Conservation (phyloP, 2,113 vertebrate species). For the Syrrhaptes paradoxus region DNA sequence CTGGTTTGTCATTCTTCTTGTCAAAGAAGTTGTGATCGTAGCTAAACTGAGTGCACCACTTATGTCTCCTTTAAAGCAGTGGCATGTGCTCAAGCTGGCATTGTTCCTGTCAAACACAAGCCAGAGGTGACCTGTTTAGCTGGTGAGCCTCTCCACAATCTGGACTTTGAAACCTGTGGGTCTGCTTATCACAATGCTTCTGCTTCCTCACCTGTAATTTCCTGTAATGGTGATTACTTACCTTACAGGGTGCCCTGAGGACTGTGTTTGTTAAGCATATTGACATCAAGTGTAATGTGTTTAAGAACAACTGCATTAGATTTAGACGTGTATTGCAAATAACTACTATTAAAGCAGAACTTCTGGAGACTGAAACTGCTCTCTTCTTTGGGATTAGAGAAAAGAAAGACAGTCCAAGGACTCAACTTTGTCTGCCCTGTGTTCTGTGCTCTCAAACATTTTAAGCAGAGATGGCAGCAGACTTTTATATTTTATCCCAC, state of each 20-base stretch:
- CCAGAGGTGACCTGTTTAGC: background rate
- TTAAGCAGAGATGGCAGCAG: background rate
- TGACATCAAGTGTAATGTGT: conserved; percentile 27
- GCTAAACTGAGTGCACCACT: background rate
- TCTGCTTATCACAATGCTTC: background rate
- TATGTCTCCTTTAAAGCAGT: background rate
- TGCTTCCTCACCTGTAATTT: background rate
- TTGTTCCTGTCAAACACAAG: background rate
- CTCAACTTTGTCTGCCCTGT: background rate
- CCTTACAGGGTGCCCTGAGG: background rate
- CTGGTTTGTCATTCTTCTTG: background rate
- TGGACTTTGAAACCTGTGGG: background rate
- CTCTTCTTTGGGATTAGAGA: background rate
- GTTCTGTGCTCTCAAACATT: background rate
- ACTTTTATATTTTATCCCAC: background rate
- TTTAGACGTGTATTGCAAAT: conserved; percentile 1
- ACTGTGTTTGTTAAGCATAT: conserved; percentile 21
- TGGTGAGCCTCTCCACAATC: background rate
- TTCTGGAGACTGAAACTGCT: background rate
- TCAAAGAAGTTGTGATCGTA: background rate
- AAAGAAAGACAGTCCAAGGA: background rate
- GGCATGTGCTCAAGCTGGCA: background rate
- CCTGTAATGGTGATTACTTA: background rate
- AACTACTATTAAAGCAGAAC: background rate
- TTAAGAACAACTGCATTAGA: conserved; percentile 39